Percentiles rank a stretch among this genome's conserved stretches.
phyloP scores from a whole-genome alignment of 2,113 vertebrate genomes.

The Pteruthius melanotis region DNA sequence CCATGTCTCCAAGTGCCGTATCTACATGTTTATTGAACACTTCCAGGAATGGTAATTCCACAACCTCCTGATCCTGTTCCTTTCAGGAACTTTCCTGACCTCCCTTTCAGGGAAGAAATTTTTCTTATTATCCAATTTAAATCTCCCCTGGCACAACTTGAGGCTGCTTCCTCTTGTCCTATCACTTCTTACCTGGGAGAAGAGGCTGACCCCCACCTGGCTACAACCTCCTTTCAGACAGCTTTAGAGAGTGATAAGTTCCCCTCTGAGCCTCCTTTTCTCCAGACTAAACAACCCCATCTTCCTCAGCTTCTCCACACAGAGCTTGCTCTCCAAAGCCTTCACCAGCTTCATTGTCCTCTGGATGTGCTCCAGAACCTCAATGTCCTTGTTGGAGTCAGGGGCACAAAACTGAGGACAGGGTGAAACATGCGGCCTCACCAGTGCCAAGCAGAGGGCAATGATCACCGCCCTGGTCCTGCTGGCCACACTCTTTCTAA shows the following conservation, averaged over 20 bases:
- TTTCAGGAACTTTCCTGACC: too few species aligned
- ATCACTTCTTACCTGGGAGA: neutral
- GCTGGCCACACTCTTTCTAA: neutral
- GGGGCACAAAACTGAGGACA: neutral
- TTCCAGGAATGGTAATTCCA: neutral
- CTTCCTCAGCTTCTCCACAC: neutral
- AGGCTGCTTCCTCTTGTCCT: neutral
- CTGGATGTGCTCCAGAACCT: neutral
- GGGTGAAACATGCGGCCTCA: accelerated
- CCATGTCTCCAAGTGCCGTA: neutral
- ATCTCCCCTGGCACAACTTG: neutral
- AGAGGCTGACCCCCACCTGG: neutral
- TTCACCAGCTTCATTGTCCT: neutral
- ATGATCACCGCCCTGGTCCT: neutral
- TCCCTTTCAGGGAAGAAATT: neutral
- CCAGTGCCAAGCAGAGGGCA: neutral
- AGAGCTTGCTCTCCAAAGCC: neutral
- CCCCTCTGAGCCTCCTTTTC: neutral
- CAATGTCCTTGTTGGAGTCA: neutral
- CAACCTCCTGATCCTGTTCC: neutral
- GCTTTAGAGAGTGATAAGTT: neutral
- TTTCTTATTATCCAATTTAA: neutral
- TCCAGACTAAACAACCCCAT: neutral
- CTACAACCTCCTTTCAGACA: neutral
- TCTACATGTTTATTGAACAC: neutral